phyloP scores from a whole-genome alignment of 1,140 invertebrate genomes.

The Anthonomus grandis region DNA sequence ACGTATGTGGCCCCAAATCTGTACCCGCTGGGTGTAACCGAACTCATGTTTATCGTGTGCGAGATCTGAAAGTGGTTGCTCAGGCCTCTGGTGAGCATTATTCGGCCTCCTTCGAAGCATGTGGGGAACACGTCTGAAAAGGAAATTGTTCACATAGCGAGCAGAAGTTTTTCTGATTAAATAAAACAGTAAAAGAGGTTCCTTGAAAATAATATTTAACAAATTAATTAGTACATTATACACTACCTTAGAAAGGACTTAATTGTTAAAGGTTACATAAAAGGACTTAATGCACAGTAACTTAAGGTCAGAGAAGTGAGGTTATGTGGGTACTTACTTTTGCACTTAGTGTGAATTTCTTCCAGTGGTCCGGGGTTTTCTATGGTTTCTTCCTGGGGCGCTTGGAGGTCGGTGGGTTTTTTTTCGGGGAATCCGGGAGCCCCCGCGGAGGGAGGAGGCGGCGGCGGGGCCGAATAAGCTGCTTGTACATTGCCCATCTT shows the following conservation, averaged over 20 bases:
- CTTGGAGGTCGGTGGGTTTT: constrained; percentile 10
- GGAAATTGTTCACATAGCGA: constrained; percentile 35
- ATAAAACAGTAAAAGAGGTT: no score
- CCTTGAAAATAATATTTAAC: no score
- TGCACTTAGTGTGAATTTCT: constrained; percentile 95
- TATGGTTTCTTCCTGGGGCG: constrained; percentile 37
- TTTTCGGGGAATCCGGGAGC: constrained; percentile 25
- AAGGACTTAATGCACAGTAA: background rate
- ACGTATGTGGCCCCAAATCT: constrained; percentile 97
- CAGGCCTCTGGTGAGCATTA: constrained; percentile 95
- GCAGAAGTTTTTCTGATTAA: background rate
- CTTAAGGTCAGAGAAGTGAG: constrained; percentile 13
- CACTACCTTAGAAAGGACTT: no score
- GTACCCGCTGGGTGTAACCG: constrained; percentile 84
- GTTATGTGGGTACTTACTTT: constrained; percentile 66
- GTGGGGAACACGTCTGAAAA: constrained; percentile 89
- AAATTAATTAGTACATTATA: no score
- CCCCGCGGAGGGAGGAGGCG: constrained; percentile 36
- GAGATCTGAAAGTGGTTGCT: constrained; percentile 98
- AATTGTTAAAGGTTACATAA: background rate
- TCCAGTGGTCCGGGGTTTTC: constrained; percentile 93
- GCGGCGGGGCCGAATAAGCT: constrained; percentile 42
- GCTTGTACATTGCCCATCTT: constrained; percentile 48
- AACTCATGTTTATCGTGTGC: constrained; percentile 88
- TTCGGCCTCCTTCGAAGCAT: constrained; percentile 95